phyloP scores from a whole-genome alignment of 2,797 vertebrate genomes.

The Acanthiza pusilla region DNA sequence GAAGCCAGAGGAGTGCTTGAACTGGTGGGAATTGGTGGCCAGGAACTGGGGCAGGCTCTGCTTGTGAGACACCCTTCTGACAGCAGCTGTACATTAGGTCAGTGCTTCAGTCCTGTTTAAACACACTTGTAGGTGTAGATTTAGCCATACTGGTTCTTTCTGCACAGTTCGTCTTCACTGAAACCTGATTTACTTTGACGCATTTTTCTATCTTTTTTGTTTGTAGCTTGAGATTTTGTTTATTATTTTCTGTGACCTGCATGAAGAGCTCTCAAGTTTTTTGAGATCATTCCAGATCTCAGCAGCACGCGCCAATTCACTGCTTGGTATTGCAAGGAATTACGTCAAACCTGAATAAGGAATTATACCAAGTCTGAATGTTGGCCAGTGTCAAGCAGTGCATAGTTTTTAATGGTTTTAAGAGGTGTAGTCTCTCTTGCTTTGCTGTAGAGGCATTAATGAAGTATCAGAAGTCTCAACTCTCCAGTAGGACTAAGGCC shows the following conservation, averaged over 20 bases:
- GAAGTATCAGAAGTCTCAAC: neutral
- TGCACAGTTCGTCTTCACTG: neutral
- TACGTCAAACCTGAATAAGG: neutral
- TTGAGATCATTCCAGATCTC: neutral
- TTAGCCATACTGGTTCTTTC: neutral
- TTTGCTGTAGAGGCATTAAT: neutral
- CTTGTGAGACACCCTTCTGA: neutral
- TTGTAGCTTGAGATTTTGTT: neutral
- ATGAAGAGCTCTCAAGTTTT: neutral
- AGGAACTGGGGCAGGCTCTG: neutral
- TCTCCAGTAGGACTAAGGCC: neutral
- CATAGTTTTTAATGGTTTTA: neutral
- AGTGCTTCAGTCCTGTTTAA: neutral
- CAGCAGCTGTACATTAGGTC: neutral
- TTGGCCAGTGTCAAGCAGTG: neutral
- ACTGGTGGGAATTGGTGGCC: neutral
- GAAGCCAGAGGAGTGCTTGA: neutral
- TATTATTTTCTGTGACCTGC: neutral
- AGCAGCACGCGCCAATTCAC: neutral
- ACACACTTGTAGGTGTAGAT: neutral
- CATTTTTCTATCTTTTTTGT: neutral
- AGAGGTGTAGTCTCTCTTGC: neutral
- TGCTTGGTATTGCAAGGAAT: neutral
- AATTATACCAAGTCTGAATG: neutral
- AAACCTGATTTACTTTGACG: neutral